A percentile compares a stretch with the other conserved stretches of the same genome.
Evolutionary conservation across 2,888 invertebrate species (phyloP).

Genomic region (Diogma glabrata): DNA sequence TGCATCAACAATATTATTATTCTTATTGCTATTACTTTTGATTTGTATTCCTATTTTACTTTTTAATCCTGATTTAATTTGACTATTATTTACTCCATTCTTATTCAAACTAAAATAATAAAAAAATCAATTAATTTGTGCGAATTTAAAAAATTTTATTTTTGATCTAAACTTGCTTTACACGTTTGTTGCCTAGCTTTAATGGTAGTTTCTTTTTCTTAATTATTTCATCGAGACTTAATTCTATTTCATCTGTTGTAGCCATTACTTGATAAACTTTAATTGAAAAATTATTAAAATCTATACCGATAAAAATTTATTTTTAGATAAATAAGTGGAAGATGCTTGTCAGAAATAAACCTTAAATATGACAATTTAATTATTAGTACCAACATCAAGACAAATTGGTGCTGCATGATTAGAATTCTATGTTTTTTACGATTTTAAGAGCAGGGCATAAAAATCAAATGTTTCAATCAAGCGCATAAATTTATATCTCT

Average conservation of each 20-base stretch:
- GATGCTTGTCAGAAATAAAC: neutral
- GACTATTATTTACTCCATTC: neutral
- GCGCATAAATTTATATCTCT: too few species aligned
- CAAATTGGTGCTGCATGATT: too few species aligned
- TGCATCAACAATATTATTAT: slow-evolving; percentile 43
- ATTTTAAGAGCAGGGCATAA: too few species aligned
- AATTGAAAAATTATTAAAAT: neutral
- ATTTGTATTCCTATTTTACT: neutral
- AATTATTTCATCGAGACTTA: slow-evolving; percentile 30
- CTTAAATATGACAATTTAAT: neutral
- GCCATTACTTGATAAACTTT: neutral
- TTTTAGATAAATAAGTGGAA: neutral
- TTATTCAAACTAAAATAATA: slow-evolving; percentile 2
- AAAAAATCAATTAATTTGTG: neutral
- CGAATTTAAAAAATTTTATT: too few species aligned
- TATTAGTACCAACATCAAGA: neutral
- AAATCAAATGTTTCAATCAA: too few species aligned
- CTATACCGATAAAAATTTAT: neutral
- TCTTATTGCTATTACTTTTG: too few species aligned
- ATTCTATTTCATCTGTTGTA: slow-evolving; percentile 23
- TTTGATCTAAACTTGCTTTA: too few species aligned
- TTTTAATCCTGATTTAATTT: too few species aligned
- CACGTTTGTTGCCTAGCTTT: slow-evolving; percentile 13
- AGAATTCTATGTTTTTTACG: too few species aligned
- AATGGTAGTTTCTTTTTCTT: slow-evolving; percentile 23